These are phyloP conservation scores for Dolichoris vasculosae DNA, from an alignment of 1,140 invertebrate genomes.

Conservation along the genomic window DNA sequence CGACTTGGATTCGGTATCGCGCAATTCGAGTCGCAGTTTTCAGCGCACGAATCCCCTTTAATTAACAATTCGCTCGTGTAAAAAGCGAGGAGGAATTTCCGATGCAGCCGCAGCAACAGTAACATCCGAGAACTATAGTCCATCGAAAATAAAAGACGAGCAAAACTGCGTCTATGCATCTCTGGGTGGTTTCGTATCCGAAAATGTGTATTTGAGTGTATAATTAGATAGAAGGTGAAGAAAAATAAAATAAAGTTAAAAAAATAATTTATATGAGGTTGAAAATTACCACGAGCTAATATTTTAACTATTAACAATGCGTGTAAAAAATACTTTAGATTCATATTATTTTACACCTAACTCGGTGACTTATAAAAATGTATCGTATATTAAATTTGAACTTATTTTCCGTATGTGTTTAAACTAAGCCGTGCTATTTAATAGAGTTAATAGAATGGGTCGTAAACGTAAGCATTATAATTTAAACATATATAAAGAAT, in stretches of 20 bases:
- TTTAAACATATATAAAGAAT: no score
- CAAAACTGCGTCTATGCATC: no score
- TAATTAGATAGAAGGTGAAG: background rate
- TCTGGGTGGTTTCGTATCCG: no score
- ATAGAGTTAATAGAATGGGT: no score
- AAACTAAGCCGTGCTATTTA: no score
- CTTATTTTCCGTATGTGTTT: no score
- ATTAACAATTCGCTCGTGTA: slow-evolving; percentile 30
- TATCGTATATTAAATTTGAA: background rate
- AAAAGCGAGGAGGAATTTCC: slow-evolving; percentile 41
- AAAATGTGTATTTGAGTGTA: no score
- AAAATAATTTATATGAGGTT: background rate
- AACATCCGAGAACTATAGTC: background rate
- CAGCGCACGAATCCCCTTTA: slow-evolving; percentile 49
- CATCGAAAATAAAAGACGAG: background rate
- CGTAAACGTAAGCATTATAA: no score
- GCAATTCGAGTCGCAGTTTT: slow-evolving; percentile 13
- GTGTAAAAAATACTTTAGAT: background rate
- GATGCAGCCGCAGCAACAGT: slow-evolving; percentile 6
- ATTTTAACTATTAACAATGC: background rate
- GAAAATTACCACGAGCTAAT: background rate
- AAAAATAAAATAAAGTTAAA: background rate
- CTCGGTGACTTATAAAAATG: background rate
- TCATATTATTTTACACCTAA: background rate
- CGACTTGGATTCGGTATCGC: slow-evolving; percentile 54